Evolutionary conservation across 2,888 invertebrate genomes (phyloP), one percentile per base, ranked within the genome.

Genomic region (Podotricha telesiphe): DNA sequence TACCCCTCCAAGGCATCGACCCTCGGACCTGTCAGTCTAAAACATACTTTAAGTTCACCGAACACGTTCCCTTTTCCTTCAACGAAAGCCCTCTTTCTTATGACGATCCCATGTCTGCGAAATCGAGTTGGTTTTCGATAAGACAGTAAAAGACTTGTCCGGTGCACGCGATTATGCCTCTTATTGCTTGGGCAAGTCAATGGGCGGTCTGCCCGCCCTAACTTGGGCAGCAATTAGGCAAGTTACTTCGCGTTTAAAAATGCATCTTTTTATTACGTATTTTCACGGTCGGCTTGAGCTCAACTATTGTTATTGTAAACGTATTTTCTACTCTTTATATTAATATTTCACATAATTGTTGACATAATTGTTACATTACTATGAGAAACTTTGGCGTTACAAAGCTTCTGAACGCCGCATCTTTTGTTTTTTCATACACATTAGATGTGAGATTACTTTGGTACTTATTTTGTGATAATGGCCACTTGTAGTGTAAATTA

Each of bases 191-290:
- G 74, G 62, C 78, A 78, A 76, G 72, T 74, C 75, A 80, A 78
- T 80, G 85, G 86, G 86, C 85, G 86, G 88, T 83, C 82, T 82
- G 81, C 76, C 85, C 87, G 87, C 87, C 87, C 86, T 82, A 78
- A 79, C 81, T 79, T 85, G 89, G 89, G 89, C 89, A 81, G 89
- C 88, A 90, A 91, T 91, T 91, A 91, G 84, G 79, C 79, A 79
- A 79, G 79, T 82, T 82, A 79, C 80, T 72, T 73, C 78, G 81
- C 77, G 83, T 87, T 88, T 86, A 82, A 34, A 87, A 89, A 85
- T 86, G 82, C 82, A 84, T 82, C 82, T 82, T 73, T 81, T 84
- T 84, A 84, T 84, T 81, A 79, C 82, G 73, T 76, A 76, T 83
- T 84, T 83, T 81, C 79, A 74, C 74, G 76, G 74, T 75, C 76